phyloP scores from a whole-genome alignment of 1,140 invertebrate species.

The Trypoxylus dichotomus region DNA sequence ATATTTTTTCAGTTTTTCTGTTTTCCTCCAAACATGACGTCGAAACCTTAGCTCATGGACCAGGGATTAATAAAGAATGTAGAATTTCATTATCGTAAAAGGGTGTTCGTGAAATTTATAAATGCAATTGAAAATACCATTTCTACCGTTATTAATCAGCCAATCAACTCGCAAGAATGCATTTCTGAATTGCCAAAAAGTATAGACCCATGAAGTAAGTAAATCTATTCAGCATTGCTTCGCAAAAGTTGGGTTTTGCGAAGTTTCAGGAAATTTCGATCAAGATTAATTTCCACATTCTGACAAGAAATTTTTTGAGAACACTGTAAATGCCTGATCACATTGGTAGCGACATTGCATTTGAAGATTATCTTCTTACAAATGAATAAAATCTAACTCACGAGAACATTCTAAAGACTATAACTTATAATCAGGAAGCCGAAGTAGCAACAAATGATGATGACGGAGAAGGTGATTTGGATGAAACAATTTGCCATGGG shows the following conservation, averaged over 20 bases:
- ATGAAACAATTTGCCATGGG: not conserved
- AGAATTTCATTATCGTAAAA: too few relatives aligned
- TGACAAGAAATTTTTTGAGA: constrained; percentile 31
- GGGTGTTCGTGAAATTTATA: too few relatives aligned
- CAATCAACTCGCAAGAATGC: not conserved
- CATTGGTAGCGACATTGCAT: constrained; percentile 19
- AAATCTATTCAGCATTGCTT: constrained; percentile 26
- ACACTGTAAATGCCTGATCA: constrained; percentile 10
- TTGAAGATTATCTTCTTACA: constrained; percentile 34
- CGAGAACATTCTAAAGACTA: not conserved
- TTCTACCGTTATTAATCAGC: constrained; percentile 18
- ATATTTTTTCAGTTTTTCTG: constrained; percentile 47
- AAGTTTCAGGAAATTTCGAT: constrained; percentile 30
- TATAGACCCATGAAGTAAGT: constrained; percentile 7
- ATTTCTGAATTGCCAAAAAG: constrained; percentile 26
- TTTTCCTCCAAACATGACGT: too few relatives aligned
- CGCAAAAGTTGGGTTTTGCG: constrained; percentile 29
- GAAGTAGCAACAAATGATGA: not conserved
- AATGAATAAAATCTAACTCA: not conserved
- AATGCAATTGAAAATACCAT: too few relatives aligned
- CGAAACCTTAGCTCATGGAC: constrained; percentile 54
- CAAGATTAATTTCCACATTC: constrained; percentile 30
- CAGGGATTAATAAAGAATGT: constrained; percentile 52
- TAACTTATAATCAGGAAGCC: not conserved
- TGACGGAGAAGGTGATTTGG: too few relatives aligned